phyloP scores from a whole-genome alignment of 2,888 invertebrate genomes.

The Sisyra terminalis region DNA sequence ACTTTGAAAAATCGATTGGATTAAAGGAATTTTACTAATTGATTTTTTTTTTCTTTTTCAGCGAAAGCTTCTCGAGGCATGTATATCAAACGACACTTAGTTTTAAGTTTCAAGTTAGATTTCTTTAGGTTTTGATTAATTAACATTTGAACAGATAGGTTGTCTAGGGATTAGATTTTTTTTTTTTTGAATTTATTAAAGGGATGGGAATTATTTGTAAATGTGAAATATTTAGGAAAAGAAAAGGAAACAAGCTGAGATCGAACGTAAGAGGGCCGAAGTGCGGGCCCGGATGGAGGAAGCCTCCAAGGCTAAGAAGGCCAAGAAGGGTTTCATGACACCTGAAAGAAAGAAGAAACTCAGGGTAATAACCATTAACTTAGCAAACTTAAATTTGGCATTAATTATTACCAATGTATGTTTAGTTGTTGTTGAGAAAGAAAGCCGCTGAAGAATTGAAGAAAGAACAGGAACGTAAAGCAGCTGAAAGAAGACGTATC shows the following conservation, averaged over 20 bases:
- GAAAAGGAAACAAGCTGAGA: conserved; percentile 95
- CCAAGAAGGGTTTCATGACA: conserved; percentile 99
- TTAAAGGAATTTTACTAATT: conserved; percentile 11
- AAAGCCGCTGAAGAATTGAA: conserved; percentile 99
- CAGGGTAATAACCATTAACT: conserved; percentile 58
- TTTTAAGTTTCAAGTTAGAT: conserved; percentile 17
- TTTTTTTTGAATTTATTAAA: background rate
- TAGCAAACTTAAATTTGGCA: too few relatives aligned
- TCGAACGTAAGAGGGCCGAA: conserved; percentile 97
- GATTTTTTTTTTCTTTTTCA: conserved; percentile 34
- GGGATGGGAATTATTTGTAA: background rate
- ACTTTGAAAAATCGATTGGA: background rate
- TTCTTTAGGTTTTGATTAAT: background rate
- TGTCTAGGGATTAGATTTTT: background rate
- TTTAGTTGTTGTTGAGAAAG: conserved; percentile 94
- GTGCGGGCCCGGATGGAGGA: conserved; percentile 98
- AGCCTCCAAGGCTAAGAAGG: conserved; percentile 95
- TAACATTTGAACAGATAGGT: background rate
- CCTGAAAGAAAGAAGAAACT: conserved; percentile 99
- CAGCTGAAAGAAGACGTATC: conserved; percentile 93
- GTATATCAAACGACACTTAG: conserved; percentile 25
- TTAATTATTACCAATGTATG: conserved; percentile 6
- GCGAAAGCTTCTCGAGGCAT: conserved; percentile 67
- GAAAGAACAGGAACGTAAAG: conserved; percentile 98
- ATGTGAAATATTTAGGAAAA: conserved; percentile 50